A percentile compares a stretch with the other conserved stretches of the same genome.
Conservation (phyloP, 2,113 vertebrate species). For the Passer domesticus region DNA sequence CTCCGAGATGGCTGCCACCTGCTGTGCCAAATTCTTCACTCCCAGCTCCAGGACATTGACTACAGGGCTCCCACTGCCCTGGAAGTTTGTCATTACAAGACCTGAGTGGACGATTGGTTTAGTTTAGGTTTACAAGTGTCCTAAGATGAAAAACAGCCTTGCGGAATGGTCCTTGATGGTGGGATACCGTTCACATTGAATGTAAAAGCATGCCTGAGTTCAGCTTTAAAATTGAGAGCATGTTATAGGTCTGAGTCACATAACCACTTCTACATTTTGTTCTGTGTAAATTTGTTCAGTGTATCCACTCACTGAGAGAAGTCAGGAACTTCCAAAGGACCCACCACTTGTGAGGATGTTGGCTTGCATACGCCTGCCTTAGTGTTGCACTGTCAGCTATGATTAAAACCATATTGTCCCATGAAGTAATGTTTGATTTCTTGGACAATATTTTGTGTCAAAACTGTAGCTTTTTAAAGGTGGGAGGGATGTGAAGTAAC, state of each 20-base stretch:
- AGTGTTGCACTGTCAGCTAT: neutral
- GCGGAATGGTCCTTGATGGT: neutral
- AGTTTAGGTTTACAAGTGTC: neutral
- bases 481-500: neutral
- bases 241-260: neutral
- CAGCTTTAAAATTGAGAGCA: neutral
- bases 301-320: neutral
- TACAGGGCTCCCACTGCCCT: neutral
- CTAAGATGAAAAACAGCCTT: neutral
- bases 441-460: neutral
- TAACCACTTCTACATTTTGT: neutral
- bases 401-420: neutral
- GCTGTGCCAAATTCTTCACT: neutral
- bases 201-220: rapidly evolving
- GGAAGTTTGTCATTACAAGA: neutral
- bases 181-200: neutral
- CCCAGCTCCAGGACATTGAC: neutral
- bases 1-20: neutral
- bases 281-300: neutral
- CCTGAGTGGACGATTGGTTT: neutral
- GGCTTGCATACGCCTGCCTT: neutral
- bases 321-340: neutral
- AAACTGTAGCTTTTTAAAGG: neutral
- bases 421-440: neutral
- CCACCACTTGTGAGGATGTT: neutral